Conservation (phyloP, 2,888 invertebrate species). For the Odontothrips loti region DNA sequence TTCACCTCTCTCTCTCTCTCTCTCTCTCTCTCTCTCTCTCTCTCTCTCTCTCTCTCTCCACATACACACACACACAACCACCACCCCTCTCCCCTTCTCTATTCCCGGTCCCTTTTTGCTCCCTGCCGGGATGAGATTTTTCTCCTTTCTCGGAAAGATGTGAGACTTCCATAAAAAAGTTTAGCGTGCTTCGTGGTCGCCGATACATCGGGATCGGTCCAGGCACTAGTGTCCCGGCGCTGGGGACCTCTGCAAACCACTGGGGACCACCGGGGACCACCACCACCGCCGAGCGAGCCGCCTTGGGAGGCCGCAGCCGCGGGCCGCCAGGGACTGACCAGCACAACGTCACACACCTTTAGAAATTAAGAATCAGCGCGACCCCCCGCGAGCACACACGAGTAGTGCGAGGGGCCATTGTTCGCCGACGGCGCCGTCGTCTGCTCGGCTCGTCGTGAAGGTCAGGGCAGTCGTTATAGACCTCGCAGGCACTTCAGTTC, state of each 20-base stretch:
- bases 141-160: neutral
- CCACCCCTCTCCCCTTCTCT: too few species aligned
- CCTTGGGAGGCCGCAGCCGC: neutral
- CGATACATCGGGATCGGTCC: neutral
- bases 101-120: neutral
- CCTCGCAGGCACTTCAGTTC: too few species aligned
- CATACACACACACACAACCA: too few species aligned
- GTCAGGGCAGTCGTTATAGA: neutral
- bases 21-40: too few species aligned
- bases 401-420: neutral
- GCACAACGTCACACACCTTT: neutral
- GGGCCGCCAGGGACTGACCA: neutral
- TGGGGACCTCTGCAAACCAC: too few species aligned
- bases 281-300: neutral
- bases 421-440: neutral
- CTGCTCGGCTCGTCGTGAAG: too few species aligned
- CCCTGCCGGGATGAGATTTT: neutral
- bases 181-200: neutral
- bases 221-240: too few species aligned
- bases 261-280: too few species aligned
- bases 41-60: too few species aligned
- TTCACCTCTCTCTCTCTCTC: too few species aligned
- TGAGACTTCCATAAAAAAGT: slow-evolving; percentile 8
- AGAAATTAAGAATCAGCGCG: neutral
- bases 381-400: neutral